These are phyloP conservation scores for Drosophila burlai DNA, from an alignment of 1,140 invertebrate genomes.

Conservation along the genomic window DNA sequence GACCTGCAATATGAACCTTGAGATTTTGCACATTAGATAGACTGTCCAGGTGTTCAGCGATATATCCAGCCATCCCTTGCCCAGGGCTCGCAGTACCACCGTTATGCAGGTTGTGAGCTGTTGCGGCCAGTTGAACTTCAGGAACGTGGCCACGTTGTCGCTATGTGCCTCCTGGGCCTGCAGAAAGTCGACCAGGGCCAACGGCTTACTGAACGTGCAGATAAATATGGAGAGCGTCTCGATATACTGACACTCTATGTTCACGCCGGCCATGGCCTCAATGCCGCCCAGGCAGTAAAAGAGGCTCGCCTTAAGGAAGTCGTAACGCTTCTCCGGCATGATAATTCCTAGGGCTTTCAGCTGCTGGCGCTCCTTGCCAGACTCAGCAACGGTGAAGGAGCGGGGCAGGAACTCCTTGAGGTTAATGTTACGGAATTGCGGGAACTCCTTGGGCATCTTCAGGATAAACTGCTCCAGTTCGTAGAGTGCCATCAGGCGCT, in stretches of 20 bases:
- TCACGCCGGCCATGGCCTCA: slow-evolving; percentile 72
- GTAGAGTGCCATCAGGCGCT: slow-evolving; percentile 76
- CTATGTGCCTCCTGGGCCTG: slow-evolving; percentile 68
- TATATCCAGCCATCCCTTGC: slow-evolving; percentile 81
- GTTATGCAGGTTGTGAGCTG: slow-evolving; percentile 63
- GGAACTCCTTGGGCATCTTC: slow-evolving; percentile 79
- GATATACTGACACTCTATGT: slow-evolving; percentile 65
- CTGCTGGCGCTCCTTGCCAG: slow-evolving; percentile 41
- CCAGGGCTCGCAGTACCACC: slow-evolving; percentile 60
- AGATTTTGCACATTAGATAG: slow-evolving; percentile 77
- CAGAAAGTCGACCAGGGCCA: slow-evolving; percentile 64
- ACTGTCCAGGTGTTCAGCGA: slow-evolving; percentile 64
- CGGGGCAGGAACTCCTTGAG: slow-evolving; percentile 63
- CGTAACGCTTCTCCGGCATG: slow-evolving; percentile 47
- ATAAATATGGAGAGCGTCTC: slow-evolving; percentile 68
- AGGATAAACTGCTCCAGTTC: slow-evolving; percentile 76
- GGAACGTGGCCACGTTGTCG: slow-evolving; percentile 60
- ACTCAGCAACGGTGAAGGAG: slow-evolving; percentile 32
- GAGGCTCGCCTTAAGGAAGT: slow-evolving; percentile 48
- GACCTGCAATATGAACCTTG: slow-evolving; percentile 68
- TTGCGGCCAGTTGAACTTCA: slow-evolving; percentile 73
- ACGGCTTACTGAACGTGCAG: slow-evolving; percentile 64
- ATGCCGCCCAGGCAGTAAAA: slow-evolving; percentile 70
- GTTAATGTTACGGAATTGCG: slow-evolving; percentile 58
- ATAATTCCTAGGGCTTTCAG: slow-evolving; percentile 48